Evolutionary conservation across 2,888 invertebrate species (phyloP), one percentile per base, ranked within the genome.

Genomic region (Nomada ferruginata): DNA sequence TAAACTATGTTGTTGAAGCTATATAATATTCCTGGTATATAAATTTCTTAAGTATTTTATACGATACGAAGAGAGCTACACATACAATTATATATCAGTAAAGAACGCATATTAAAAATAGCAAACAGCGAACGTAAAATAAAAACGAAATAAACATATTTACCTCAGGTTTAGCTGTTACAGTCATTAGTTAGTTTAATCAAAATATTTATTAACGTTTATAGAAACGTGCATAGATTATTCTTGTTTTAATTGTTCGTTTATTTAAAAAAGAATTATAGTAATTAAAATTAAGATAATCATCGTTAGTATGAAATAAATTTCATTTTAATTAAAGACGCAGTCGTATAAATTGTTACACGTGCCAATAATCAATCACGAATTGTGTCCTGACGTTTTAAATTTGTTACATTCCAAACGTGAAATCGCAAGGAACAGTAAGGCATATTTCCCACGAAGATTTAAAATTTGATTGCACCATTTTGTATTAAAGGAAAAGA

Each of bases 1-100:
- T 86, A 80, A 87, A 85, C 70, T 85, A 86, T 81, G 76, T 87
- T 87, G 86, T 87, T 87, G 80, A 86, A 82, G 75, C 82, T 82
- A 76, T 75, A 72, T 63, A 76, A 82, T 72, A 79, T 61, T 75
- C 23, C 79, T 74, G 69, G 74, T 71, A 66, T 72, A 66, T 18
- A 70, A 57, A 66, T 74, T 78, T 65, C 74, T 74, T 79, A 70
- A n/a, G 63, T 23, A 26, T 10, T 64, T 81, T 63, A 68, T 69
- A 64, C 61, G 53, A 64, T 65, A 70, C 26, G 42, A 44, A 20
- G n/a, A 53, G 15, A 47, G 42, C 42, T 53, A 76, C 70, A 20
- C 72, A 60, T 23, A 47, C 50, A 65, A 23, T 70, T 65, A 36
- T 36, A 36, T 36, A 10, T 79, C 55, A 61, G 20, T 61, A 63